Base-by-base conservation (phyloP, 2,797 vertebrate genomes). In the Artibeus lituratus region DNA sequence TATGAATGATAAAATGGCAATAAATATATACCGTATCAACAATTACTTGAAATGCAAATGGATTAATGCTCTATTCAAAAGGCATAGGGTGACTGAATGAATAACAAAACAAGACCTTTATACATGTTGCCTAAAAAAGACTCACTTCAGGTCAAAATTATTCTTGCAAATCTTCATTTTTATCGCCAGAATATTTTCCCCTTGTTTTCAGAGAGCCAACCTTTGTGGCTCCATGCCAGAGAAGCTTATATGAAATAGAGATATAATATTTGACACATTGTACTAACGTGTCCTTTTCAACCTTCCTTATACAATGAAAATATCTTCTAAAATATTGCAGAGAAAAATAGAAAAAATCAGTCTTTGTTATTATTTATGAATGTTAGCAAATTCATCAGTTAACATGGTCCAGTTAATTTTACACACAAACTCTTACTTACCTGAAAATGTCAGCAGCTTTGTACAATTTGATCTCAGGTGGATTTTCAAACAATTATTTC, bases 391-490 rank as follows among this genome's bases (percentile, higher is more conserved):
- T 44, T 10, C 35, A 49, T 19, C 67, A 85, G 70, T 93, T 88
- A 96, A 84, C 96, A 69, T 39, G 16, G 72, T 92, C 59, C 21
- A 37, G 44, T 74, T 88, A 83, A 42, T 91, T 94, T 26, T 77
- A 74, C 10, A 73, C 57, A 2, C 78, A 57, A 82, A 22, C 81
- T 78, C 26, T n/a, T 35, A 44, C 57, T 92, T 74, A 57, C 37
- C 91, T 32, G 7, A 77, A 96, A 85, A 32, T 12, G 16, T 21
- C 78, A 82, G 2, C 26, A 77, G 69, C 42, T 86, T 65, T 53
- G 26, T 51, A 6, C 3, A 80, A 0, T 92, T 80, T 69, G 4
- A 2, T 0, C 6, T 83, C 85, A n/a, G 5, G 19, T 87, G 42
- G 26, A 21, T 37, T 24, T 49, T 19, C 19, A n/a, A n/a, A 7